These are phyloP conservation scores for Autographa gamma DNA, from an alignment of 2,888 invertebrate species.

Conservation along the genomic window DNA sequence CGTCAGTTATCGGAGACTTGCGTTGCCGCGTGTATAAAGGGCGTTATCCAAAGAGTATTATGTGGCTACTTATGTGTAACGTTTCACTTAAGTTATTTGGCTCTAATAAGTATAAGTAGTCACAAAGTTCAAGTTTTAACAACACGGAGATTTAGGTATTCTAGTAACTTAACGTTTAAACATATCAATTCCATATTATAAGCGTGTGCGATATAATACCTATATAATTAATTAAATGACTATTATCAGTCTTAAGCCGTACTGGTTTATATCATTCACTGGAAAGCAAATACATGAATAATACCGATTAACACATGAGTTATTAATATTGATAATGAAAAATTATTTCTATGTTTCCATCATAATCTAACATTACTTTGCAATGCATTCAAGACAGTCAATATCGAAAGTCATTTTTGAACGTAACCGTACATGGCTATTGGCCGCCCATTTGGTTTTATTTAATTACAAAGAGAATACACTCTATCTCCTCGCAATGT, in stretches of 20 bases:
- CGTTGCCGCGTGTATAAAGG: not conserved
- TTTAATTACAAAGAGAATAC: no score
- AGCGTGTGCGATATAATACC: constrained; percentile 35
- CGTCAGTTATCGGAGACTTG: no score
- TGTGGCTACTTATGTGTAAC: not conserved
- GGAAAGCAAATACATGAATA: constrained; percentile 32
- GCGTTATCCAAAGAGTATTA: not conserved
- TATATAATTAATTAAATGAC: constrained; percentile 44
- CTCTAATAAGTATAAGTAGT: constrained; percentile 29
- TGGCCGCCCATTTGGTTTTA: no score
- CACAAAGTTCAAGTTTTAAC: constrained; percentile 36
- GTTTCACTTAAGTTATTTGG: constrained; percentile 9
- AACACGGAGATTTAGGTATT: constrained; percentile 28
- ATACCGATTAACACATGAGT: not conserved
- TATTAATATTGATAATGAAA: not conserved
- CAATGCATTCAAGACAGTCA: not conserved
- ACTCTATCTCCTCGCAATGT: no score
- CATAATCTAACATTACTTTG: not conserved
- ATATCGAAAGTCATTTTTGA: not conserved
- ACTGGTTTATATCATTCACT: constrained; percentile 27
- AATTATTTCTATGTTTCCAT: not conserved
- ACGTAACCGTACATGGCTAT: no score
- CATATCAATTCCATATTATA: constrained; percentile 49
- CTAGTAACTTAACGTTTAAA: constrained; percentile 23
- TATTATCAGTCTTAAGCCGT: constrained; percentile 57